Evolutionary conservation across 2,113 vertebrate genomes (phyloP), one percentile per base, ranked within the genome.

Genomic region (Camelus bactrianus): DNA sequence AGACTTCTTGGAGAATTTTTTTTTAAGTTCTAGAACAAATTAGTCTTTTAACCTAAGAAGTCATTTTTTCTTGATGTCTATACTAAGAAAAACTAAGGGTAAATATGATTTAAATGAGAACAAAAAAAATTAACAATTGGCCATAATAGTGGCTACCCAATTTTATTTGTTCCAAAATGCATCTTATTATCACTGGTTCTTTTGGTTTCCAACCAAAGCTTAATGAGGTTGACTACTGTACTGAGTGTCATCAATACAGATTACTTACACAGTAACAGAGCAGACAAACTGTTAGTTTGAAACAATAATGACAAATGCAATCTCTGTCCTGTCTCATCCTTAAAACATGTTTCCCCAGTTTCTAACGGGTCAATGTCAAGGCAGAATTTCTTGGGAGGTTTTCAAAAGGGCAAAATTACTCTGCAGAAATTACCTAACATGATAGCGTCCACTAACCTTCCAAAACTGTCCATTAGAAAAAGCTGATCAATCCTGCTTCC

Each of bases 391-490:
- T 35, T 1, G 30, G 5, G 2, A 81, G 10, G 1, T 76, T 64
- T 94, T 76, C 17, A 30, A 48, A 42, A 62, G 72, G 38, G 26
- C 35, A 67, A 92, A 67, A 92, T 77, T 77, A 77, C 42, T 93
- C 64, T 46, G 8, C 17, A 64, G 70, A 92, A 97, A 96, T 79
- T 72, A 54, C 38, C 48, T 35, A 56, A 77, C 48, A 50, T 12
- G 62, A 19, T 48, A 72, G 76, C 52, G 24, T 50, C 72, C 77
- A 46, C 38, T 50, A 48, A 69, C 8, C 17, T 60, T 79, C 38
- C 89, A 81, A 79, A 93, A 86, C 0, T 67, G 2, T 77, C 35
- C 12, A 56, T 70, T 92, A 90, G 42, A 92, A 89, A 93, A 89
- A 56, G 30, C 4, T 6, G 15, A 32, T 60, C 28, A 58, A 35